Base-by-base conservation (phyloP, 64 coral and sea anemone species). In the Exaiptasia diaphana region DNA sequence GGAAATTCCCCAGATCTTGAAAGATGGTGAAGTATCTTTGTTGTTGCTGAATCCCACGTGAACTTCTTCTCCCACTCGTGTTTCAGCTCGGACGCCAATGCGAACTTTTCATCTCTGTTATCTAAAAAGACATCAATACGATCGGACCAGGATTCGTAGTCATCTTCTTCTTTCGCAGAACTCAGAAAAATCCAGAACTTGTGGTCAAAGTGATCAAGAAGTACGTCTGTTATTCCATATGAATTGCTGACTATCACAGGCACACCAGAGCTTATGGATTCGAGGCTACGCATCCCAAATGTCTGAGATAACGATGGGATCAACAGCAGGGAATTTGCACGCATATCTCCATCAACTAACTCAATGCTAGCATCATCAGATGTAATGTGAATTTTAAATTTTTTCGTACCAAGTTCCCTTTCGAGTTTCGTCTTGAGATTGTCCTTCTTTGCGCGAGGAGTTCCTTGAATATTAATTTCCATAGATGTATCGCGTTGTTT, bases 251-350 rank as follows among this genome's bases (percentile, higher is more conserved):
- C 50, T n/a, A 91, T 49, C 45, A 77, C 55, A 61, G 89, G 89
- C 34, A 91, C 82, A 7, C 76, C 76, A 21, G 81, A 64, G 35
- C 74, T 60, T 29, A 91, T 18, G 0, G 89, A 80, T 40, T 91
- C 81, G 5, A 91, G 49, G 1, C 79, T 49, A 12, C 68, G 5
- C 14, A 91, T 24, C 18, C 89, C 89, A 85, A 91, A 91, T 0
- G 42, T 17, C 26, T 85, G 74, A 18, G 48, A 62, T 28, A 14
- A 5, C 3, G 53, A 76, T 28, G 89, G 68, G 59, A 83, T 82
- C 25, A 90, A 13, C 13, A 90, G 57, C 6, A 90, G 17, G 5
- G 87, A 90, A 32, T 63, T 79, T 22, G 64, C 87, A 10, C 87
- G 87, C 44, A 90, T 40, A 45, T 90, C 87, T 15, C 71, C 71